Base-by-base conservation (phyloP, 2,888 invertebrate species). In the Villa cingulata region DNA sequence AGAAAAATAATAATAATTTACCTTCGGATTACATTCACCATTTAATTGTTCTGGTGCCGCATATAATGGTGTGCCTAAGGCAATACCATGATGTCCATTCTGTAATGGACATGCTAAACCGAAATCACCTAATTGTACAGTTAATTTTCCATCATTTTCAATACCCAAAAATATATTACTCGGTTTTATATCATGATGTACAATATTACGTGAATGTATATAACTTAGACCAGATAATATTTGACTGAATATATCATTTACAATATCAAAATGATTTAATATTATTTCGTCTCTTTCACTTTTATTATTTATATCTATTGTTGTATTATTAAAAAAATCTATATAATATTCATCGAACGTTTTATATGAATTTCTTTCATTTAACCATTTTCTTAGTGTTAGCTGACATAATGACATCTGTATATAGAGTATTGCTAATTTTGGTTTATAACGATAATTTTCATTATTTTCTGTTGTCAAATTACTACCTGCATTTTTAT, bases 121-220 rank as follows among this genome's bases (percentile, higher is more conserved):
- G 66, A 89, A 88, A 67, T 88, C 88, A 1, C 87, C 88, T 43
- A 88, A 69, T 62, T 85, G 83, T 2, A 86, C 77, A 50, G 74
- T 61, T 20, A 80, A 56, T 42, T 65, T 62, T 3, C 72, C 72
- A 47, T 70, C 70, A 51, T 74, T 74, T 46, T 71, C 72, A 14
- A 71, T 66, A 19, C 76, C 80, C 57, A 85, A 76, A 60, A 85
- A 85, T 57, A 85, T 78, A 58, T 86, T 86, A 58, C 80, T 81
- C 0, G 85, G 85, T 73, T 85, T 86, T 37, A 86, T 77, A 59
- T 89, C 89, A 60, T 88, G 86, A 63, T 89, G 89, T 20, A 88
- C 83, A 37, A 88, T 76, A 6, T 77, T 77, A 43, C 77, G 75
- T 0, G 79, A 78, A 65, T 89, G 88, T 48, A 89, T 86, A 57